These are phyloP conservation scores for Augochlorella aurata DNA, from an alignment of 2,888 invertebrate species.

Conservation along the genomic window DNA sequence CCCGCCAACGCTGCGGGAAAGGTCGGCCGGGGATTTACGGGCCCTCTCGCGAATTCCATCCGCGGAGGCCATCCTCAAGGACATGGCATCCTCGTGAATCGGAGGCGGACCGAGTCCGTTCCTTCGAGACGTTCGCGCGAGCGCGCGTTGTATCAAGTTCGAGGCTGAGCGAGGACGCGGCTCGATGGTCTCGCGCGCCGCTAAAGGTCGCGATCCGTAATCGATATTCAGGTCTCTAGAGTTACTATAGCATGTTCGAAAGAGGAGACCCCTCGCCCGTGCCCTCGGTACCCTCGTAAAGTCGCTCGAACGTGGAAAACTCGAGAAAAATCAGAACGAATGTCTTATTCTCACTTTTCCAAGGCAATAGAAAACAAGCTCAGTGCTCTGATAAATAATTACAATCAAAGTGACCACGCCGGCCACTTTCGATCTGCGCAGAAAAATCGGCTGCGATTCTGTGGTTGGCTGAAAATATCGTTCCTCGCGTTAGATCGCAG, in stretches of 20 bases:
- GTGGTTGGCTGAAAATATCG: no score
- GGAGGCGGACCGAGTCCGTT: constrained; percentile 18
- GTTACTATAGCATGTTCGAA: constrained; percentile 16
- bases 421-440: no score
- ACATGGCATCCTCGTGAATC: constrained; percentile 1
- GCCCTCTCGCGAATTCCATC: constrained; percentile 25
- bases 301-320: background rate
- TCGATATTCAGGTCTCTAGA: constrained; percentile 40
- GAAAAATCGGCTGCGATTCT: no score
- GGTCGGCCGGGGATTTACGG: constrained; percentile 17
- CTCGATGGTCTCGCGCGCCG: constrained; percentile 9
- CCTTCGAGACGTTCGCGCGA: background rate
- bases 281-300: background rate
- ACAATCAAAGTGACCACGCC: no score
- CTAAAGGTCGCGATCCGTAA: constrained; percentile 47
- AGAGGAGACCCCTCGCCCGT: background rate
- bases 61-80: constrained; percentile 28
- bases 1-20: background rate
- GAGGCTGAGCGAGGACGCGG: constrained; percentile 30
- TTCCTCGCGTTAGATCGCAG: no score
- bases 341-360: no score
- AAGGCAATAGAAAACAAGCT: no score
- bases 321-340: no score
- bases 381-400: no score
- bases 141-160: constrained; percentile 46